Conservation (phyloP, 2,888 invertebrate species). For the Mesoligia furuncula region DNA sequence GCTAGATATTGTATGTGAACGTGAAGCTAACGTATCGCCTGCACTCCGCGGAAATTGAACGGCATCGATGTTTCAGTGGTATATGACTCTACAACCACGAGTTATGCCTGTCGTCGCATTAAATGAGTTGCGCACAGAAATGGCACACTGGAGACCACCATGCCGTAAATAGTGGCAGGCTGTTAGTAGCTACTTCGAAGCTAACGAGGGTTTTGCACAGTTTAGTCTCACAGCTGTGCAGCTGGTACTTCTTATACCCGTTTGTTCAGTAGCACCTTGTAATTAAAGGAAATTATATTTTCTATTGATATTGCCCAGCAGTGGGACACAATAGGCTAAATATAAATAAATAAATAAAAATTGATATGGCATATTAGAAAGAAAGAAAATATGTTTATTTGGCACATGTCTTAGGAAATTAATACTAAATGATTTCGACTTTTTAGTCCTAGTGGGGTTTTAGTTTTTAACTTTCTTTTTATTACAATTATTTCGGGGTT, state of each 20-base stretch:
- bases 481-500: too few species aligned
- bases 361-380: too few species aligned
- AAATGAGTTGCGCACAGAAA: conserved; percentile 13
- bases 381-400: background rate
- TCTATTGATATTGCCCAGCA: background rate
- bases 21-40: conserved; percentile 3
- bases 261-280: conserved; percentile 17
- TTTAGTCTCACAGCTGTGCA: conserved; percentile 24
- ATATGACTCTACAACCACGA: background rate
- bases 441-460: too few species aligned
- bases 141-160: conserved; percentile 7
- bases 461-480: too few species aligned
- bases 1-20: conserved; percentile 1
- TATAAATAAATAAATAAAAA: too few species aligned
- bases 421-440: too few species aligned
- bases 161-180: conserved; percentile 15
- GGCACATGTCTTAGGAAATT: background rate
- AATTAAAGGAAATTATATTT: background rate
- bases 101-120: background rate
- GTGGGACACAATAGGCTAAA: too few species aligned
- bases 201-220: conserved; percentile 29
- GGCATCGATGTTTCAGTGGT: conserved; percentile 10
- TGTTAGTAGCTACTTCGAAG: conserved; percentile 13
- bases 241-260: conserved; percentile 14
- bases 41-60: conserved; percentile 37